Conservation (phyloP, 2,888 invertebrate species). For the Pantelozetes paolii region DNA sequence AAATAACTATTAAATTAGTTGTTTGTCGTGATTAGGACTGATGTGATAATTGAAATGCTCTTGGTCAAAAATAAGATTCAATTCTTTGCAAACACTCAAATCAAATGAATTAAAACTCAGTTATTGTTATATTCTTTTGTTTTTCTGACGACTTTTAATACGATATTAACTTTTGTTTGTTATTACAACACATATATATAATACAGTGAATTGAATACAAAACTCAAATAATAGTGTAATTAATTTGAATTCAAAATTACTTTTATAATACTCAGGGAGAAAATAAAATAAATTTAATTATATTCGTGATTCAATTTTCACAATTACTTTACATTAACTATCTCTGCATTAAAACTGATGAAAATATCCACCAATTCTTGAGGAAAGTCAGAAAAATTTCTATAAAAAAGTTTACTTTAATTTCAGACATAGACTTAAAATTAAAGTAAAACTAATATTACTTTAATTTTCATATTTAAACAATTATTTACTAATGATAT, state of each 20-base stretch:
- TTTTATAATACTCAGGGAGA: background rate
- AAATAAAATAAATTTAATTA: background rate
- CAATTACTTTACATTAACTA: too few relatives aligned
- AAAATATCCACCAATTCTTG: background rate
- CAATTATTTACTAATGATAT: background rate
- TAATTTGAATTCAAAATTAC: background rate
- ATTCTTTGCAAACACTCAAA: background rate
- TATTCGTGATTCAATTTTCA: background rate
- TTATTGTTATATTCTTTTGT: background rate
- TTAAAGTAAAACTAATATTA: background rate
- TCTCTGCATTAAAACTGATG: background rate
- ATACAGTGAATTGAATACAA: background rate
- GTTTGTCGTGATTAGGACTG: background rate
- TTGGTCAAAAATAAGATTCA: background rate
- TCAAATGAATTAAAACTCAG: background rate
- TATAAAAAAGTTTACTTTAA: too few relatives aligned
- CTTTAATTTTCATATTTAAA: background rate
- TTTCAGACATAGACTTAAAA: too few relatives aligned
- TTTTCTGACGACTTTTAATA: background rate
- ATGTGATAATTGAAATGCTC: background rate
- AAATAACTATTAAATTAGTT: background rate
- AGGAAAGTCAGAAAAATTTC: background rate
- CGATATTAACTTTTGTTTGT: background rate
- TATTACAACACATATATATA: constrained; percentile 12
- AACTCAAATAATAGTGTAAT: background rate